phyloP scores from a whole-genome alignment of 2,113 vertebrate genomes.

The Ciconia maguari region DNA sequence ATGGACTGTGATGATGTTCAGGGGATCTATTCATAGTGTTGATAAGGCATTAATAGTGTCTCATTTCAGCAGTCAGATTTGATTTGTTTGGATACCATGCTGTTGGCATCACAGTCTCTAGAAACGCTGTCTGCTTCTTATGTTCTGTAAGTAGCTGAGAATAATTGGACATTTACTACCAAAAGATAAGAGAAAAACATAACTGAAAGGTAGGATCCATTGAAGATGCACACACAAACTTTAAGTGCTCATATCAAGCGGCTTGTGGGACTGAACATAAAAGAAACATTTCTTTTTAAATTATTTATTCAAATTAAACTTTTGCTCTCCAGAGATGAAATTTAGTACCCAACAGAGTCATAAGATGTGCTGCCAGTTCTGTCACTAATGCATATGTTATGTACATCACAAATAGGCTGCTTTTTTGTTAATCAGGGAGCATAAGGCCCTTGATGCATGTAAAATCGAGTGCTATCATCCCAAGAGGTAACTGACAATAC shows the following conservation, averaged over 20 bases:
- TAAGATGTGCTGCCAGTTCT: not conserved
- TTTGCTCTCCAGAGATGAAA: not conserved
- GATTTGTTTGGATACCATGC: not conserved
- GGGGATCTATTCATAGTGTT: not conserved
- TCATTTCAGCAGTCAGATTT: not conserved
- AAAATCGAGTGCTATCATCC: not conserved
- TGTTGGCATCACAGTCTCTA: not conserved
- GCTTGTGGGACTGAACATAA: not conserved
- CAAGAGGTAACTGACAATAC: not conserved
- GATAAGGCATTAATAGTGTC: not conserved
- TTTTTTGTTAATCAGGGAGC: not conserved
- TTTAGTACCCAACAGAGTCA: not conserved
- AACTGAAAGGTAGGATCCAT: not conserved
- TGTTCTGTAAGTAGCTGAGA: not conserved
- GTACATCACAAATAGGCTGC: not conserved
- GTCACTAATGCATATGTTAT: not conserved
- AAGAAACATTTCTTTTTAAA: not conserved
- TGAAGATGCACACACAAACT: not conserved
- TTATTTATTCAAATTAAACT: not conserved
- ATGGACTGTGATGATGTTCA: not conserved
- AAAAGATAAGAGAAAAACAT: not conserved
- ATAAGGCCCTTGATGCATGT: not conserved
- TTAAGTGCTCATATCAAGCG: accelerated
- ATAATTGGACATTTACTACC: not conserved
- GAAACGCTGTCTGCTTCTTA: not conserved